Evolutionary conservation across 2,113 vertebrate species (phyloP).

Genomic region (Pontoporia blainvillei): DNA sequence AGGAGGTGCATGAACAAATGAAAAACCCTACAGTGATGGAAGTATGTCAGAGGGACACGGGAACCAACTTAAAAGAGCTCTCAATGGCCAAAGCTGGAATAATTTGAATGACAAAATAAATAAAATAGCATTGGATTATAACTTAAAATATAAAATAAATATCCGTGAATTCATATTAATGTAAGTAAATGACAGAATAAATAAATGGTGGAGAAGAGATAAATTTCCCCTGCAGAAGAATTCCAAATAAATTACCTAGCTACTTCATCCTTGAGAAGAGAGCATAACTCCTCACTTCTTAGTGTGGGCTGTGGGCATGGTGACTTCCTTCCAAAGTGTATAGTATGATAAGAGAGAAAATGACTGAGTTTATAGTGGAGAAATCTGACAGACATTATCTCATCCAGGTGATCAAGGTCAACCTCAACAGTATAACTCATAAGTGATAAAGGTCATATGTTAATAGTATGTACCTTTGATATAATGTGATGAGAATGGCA

Average conservation of each 20-base stretch:
- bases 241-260: neutral
- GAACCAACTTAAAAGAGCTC: neutral
- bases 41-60: neutral
- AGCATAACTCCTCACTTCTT: neutral
- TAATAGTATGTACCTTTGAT: neutral
- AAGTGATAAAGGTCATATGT: neutral
- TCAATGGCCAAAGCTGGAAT: neutral
- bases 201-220: neutral
- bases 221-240: neutral
- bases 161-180: neutral
- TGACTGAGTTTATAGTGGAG: neutral
- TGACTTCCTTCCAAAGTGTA: neutral
- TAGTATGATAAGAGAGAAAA: neutral
- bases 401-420: neutral
- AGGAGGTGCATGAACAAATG: neutral
- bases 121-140: neutral
- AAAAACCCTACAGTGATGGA: neutral
- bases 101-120: neutral
- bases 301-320: neutral
- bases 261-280: neutral
- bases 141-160: slow-evolving; percentile 33
- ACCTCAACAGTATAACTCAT: neutral
- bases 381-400: neutral
- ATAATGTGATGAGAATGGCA: neutral
- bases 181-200: slow-evolving; percentile 13